These are phyloP conservation scores for Pseudomyrmex cubaensis DNA, from an alignment of 1,140 invertebrate genomes.

Conservation along the genomic window DNA sequence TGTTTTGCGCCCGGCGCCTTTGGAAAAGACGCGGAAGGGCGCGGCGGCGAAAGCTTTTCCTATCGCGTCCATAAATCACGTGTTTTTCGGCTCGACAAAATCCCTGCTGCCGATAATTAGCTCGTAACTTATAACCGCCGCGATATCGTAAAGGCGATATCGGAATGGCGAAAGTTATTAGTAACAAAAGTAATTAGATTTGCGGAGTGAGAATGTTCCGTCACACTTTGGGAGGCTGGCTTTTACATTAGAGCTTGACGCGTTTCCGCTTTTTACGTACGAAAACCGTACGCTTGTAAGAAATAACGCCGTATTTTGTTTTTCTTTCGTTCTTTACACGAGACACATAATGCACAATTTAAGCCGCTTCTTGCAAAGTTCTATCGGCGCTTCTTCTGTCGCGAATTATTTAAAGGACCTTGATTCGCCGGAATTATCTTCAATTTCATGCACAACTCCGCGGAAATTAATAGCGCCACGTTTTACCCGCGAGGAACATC, in stretches of 20 bases:
- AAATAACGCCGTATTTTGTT: slow-evolving; percentile 3
- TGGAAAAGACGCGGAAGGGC: slow-evolving; percentile 24
- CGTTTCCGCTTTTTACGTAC: not conserved
- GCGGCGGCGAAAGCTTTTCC: slow-evolving; percentile 40
- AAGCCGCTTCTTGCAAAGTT: not conserved
- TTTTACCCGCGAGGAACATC: no score
- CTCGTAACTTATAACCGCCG: slow-evolving; percentile 56
- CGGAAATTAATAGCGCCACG: not conserved
- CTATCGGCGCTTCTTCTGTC: no score
- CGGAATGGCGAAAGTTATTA: slow-evolving; percentile 53
- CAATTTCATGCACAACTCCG: not conserved
- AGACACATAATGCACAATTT: not conserved
- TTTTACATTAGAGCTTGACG: not conserved
- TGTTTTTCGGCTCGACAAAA: slow-evolving; percentile 53
- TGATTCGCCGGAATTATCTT: not conserved
- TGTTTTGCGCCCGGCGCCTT: slow-evolving; percentile 46
- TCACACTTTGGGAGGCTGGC: not conserved
- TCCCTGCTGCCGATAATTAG: slow-evolving; percentile 50
- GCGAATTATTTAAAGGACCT: not conserved
- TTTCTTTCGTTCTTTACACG: not conserved
- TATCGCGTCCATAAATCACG: slow-evolving; percentile 58
- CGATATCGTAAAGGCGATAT: slow-evolving; percentile 46
- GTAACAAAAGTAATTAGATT: slow-evolving; percentile 49
- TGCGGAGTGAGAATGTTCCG: slow-evolving; percentile 13
- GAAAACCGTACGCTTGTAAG: no score